Evolutionary conservation across 1,140 invertebrate genomes (phyloP), one percentile per base, ranked within the genome.

Genomic region (Cydia amplana): DNA sequence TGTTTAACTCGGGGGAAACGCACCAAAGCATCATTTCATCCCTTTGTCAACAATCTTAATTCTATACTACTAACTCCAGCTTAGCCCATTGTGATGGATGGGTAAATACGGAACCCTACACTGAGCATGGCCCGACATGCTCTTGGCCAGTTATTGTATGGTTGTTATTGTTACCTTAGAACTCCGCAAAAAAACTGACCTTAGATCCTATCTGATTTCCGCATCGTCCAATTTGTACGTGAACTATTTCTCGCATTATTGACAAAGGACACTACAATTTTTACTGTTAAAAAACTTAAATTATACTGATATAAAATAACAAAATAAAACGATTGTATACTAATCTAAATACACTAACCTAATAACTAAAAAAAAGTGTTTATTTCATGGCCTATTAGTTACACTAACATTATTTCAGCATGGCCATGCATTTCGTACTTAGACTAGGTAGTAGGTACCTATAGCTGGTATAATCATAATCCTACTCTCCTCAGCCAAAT

Each of bases 201-300:
- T 95, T 96, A 25, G 95, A 93, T 77, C 95, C 95, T 79, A 96
- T 96, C 85, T 96, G 96, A 87, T 96, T 96, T 78, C 95, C 96
- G 87, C 96, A 96, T 88, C 96, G 95, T 51, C 96, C 96, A 77
- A 94, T 95, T 88, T 96, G 95, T 77, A 95, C 91, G 85, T 95
- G 95, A 75, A 95, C 94, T 78, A 95, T 95, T 94, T 95, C 94
- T 91, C 95, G 94, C 94, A 95, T 94, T 55, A 18, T 64, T 28
- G n/a, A 51, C 16, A 51, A n/a, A 5, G 49, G n/a, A 51, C 49
- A 51, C 49, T n/a, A 51, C 5, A 18, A 51, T 1, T 51, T 51
- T 51, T 51, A n/a, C n/a, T 46, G 10, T 46, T 46, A 14, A 16
- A 16, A 51, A 51, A 51, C 10, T 51, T n/a, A 51, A 51, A 18